Evolutionary conservation across 2,113 vertebrate species (phyloP), one percentile per base, ranked within the genome.

Genomic region (Tapirus terrestris): DNA sequence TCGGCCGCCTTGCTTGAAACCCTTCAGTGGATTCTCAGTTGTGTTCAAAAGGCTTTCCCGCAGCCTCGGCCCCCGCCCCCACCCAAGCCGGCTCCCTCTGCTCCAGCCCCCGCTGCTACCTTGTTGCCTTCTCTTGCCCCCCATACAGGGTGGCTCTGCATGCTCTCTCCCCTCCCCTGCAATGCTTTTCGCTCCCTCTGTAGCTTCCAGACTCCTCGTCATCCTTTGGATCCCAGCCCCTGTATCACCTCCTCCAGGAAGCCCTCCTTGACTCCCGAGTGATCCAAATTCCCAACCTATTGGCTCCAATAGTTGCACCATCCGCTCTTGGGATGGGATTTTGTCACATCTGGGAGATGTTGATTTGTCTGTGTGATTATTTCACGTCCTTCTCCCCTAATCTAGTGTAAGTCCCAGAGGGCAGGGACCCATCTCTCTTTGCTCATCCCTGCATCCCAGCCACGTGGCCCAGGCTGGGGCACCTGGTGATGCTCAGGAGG

Each of bases 191-290:
- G 76, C 84, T 85, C 10, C 48, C 25, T 27, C 51, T 82, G 36
- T 43, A 48, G 48, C 68, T 58, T n/a, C 20, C 8, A 8, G 23
- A 73, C 8, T 48, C 21, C 88, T 88, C 65, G 21, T 75, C 65
- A 25, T 79, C 70, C 51, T 89, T 84, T 43, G 29, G 25, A 73
- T 51, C 7, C 56, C 51, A 53, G 33, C 17, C 21, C n/a, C 83
- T 12, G 21, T 4, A 10, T 65, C 60, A 73, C 82, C 56, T 97
- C 94, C 70, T 94, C 76, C 14, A 8, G 77, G 92, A 96, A 97
- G 94, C 36, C 87, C 25, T 91, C 68, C 88, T 23, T n/a, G 88
- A 94, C 23, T 87, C 43, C 20, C 16, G 4, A 12, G 25, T 9
- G 61, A 53, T 20, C 31, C 83, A 60, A 4, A 45, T 89, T 92